Conservation (phyloP, 2,797 vertebrate genomes). For the Emydoidea blandingii region DNA sequence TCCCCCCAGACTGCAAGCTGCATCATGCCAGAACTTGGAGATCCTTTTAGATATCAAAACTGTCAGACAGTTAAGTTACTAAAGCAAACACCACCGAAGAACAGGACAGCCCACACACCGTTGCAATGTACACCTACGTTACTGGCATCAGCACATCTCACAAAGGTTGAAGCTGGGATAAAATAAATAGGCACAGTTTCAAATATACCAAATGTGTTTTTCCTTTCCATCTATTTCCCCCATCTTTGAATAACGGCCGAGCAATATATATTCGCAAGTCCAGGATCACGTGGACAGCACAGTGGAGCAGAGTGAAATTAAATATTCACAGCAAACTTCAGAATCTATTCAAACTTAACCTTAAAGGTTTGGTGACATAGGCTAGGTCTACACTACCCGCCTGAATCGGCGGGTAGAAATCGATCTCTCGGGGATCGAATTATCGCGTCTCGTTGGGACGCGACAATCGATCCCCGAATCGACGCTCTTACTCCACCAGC, state of each 20-base stretch:
- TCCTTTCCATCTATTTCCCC: slow-evolving; percentile 47
- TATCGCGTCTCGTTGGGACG: too few relatives aligned
- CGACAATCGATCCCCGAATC: too few relatives aligned
- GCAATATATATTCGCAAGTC: slow-evolving; percentile 12
- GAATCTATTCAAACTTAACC: neutral
- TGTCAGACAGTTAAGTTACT: slow-evolving; percentile 82
- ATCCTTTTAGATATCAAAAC: slow-evolving; percentile 75
- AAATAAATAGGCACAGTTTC: slow-evolving; percentile 76
- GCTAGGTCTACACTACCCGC: too few relatives aligned
- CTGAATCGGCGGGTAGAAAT: too few relatives aligned
- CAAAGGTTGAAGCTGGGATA: slow-evolving; percentile 80
- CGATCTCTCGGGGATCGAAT: too few relatives aligned
- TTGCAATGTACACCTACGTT: slow-evolving; percentile 77
- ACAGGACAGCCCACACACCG: slow-evolving; percentile 83
- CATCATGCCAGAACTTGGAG: slow-evolving; percentile 77
- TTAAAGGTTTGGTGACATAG: neutral
- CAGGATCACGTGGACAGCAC: neutral
- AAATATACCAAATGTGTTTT: slow-evolving; percentile 70
- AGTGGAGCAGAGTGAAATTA: slow-evolving; percentile 2
- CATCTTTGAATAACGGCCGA: slow-evolving; percentile 13
- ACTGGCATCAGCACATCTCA: slow-evolving; percentile 81
- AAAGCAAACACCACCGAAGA: slow-evolving; percentile 81
- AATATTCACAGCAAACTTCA: neutral
- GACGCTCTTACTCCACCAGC: too few relatives aligned
- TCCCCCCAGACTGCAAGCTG: slow-evolving; percentile 71